Evolutionary conservation across 1,140 invertebrate species (phyloP), one percentile per base, ranked within the genome.

Genomic region (Drepana arcuata): DNA sequence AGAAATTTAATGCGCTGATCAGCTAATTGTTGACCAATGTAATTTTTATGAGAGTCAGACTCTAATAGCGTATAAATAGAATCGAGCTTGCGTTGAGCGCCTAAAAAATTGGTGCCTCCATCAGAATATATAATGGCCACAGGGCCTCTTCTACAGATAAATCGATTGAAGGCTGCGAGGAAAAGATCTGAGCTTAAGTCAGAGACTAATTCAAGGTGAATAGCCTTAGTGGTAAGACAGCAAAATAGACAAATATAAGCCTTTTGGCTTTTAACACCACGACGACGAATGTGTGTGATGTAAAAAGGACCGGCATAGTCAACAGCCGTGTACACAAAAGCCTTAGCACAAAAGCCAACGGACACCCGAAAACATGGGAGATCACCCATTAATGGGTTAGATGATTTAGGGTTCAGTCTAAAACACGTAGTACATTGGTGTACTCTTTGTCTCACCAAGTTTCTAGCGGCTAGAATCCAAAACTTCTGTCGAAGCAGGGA

Each of bases 241-340:
- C 72, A 43, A 44, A 79, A 79, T 7, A 82, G 5, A 28, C 48
- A 54, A 7, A 73, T 14, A 29, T 74, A 80, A 2, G 45, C 61
- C 40, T 84, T 84, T 10, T 50, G 34, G 18, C 46, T 41, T 6
- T 33, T 42, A 6, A 46, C 35, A n/a, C 51, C 54, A 9, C 61
- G 47, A 14, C 29, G 21, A 10, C 48, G 31, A 6, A 25, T 27
- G 12, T 43, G 36, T 14, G 48, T 64, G 2, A 70, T 38, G 9
- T 18, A 21, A 31, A 80, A 57, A 0, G 72, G 72, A 4, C 74
- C 80, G 1, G 59, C 65, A 34, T 58, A 80, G 40, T 83, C 74
- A 0, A 71, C 41, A 0, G 67, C 73, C 2, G 38, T 44, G 5
- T 62, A 23, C 12, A 38, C 28, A 40, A 84, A 84, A 10, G 64